Conservation (phyloP, 2,113 vertebrate genomes). For the Urocolius indicus region DNA sequence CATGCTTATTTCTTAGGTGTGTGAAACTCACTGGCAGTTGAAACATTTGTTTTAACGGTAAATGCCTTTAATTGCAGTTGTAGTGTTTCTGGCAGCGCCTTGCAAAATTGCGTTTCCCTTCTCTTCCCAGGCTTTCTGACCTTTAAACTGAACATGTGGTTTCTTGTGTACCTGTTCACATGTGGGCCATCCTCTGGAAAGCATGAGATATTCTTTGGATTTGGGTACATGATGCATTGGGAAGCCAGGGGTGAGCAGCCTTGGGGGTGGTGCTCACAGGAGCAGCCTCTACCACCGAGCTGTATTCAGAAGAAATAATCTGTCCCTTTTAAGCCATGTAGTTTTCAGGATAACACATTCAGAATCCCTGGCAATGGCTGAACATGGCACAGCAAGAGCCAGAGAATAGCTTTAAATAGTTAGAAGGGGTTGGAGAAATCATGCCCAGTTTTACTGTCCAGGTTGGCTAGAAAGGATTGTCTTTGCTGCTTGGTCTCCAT, state of each 20-base stretch:
- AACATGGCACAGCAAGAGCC: neutral
- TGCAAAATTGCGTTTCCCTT: neutral
- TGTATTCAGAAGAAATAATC: neutral
- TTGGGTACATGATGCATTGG: neutral
- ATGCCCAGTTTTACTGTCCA: neutral
- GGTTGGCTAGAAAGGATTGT: neutral
- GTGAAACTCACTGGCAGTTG: neutral
- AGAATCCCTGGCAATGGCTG: neutral
- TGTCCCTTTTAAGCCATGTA: neutral
- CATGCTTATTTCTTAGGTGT: neutral
- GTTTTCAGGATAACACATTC: fast-evolving
- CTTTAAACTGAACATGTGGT: neutral
- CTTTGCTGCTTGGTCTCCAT: fast-evolving
- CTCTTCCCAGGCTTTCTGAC: neutral
- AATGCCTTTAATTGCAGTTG: neutral
- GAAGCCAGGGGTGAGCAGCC: neutral
- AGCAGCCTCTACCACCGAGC: neutral
- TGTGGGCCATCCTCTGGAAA: neutral
- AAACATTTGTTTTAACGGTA: neutral
- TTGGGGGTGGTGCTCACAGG: fast-evolving
- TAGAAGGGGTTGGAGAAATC: neutral
- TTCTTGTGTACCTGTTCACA: fast-evolving
- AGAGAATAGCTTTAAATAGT: neutral
- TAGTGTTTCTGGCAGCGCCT: neutral
- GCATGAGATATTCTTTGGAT: neutral